Evolutionary conservation across 2,888 invertebrate genomes (phyloP), one percentile per base, ranked within the genome.

Genomic region (Zonitis immaculata): DNA sequence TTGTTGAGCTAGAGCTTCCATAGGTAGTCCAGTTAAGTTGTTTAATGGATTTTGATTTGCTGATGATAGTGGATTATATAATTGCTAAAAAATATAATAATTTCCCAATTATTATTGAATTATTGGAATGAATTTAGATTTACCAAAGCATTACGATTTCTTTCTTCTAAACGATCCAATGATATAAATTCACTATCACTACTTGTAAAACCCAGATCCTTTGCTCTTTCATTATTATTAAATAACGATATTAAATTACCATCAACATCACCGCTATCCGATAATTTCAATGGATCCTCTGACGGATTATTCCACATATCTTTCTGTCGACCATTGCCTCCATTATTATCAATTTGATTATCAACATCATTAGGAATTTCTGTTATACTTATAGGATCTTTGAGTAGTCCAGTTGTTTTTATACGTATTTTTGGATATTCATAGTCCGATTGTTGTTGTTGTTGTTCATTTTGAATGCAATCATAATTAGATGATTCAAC

Each of bases 1-100:
- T 59, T 79, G 79, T 58, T 78, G 77, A 5, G 77, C 76, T 39
- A 78, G 60, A 47, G 78, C 78, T 63, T 78, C 77, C 72, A 78
- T 77, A 6, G 78, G 77, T 12, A 76, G 67, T 16, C 74, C 75
- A 2, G 74, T 69, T 7, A 76, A 55, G 26, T 63, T 68, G 54
- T 70, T 73, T 53, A 74, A 54, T 5, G 71, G 57, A 57, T 47
- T 63, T 58, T 8, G 56, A 44, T 18, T 62, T 54, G 42, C 56
- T 42, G 26, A 52, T 52, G 27, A 35, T 30, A 58, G 52, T 1
- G 71, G 67, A 61, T 72, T 74, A 58, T 73, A 75, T 18, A 74
- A 60, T 70, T 73, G 73, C 75, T 74, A 51, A 6, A 61, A 58
- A 42, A n/a, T n/a, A n/a, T n/a, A n/a, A n/a, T n/a, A n/a, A n/a